Evolutionary conservation across 2,797 vertebrate species (phyloP).

Genomic region (Pseudopleuronectes americanus): DNA sequence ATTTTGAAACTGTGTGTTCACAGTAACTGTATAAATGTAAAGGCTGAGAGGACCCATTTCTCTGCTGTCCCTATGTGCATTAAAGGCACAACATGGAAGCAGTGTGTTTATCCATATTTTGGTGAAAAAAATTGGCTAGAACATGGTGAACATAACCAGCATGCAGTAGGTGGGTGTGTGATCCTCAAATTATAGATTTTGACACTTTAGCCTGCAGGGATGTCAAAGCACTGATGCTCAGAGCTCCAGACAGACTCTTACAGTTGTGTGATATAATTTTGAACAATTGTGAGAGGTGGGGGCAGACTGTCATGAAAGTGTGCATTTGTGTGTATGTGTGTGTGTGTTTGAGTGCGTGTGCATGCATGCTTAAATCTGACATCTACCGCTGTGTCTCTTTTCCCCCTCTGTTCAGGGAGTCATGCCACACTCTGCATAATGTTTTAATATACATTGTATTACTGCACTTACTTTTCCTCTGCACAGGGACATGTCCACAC

Average conservation of each 20-base stretch:
- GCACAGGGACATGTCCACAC: neutral
- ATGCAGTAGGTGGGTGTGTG: conserved; percentile 1
- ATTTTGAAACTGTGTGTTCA: no score
- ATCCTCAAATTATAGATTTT: neutral
- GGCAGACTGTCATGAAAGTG: no score
- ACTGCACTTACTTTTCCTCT: conserved; percentile 16
- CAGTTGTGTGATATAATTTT: neutral
- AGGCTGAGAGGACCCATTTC: no score
- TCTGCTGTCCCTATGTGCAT: no score
- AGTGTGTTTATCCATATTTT: no score
- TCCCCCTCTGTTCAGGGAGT: neutral
- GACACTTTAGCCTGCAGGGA: neutral
- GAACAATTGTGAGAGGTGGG: neutral
- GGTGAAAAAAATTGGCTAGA: neutral
- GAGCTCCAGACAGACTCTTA: neutral
- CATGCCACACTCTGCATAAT: no score
- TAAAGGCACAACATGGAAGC: no score
- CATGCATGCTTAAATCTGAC: neutral
- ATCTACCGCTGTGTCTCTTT: no score
- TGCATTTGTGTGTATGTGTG: no score
- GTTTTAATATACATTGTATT: conserved; percentile 22
- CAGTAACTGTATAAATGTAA: no score
- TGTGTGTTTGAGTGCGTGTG: neutral
- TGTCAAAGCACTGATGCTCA: neutral
- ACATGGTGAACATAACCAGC: neutral